Percentiles rank a stretch among this genome's conserved stretches.
phyloP scores from a whole-genome alignment of 2,797 vertebrate species.

The Phataginus tetradactyla region DNA sequence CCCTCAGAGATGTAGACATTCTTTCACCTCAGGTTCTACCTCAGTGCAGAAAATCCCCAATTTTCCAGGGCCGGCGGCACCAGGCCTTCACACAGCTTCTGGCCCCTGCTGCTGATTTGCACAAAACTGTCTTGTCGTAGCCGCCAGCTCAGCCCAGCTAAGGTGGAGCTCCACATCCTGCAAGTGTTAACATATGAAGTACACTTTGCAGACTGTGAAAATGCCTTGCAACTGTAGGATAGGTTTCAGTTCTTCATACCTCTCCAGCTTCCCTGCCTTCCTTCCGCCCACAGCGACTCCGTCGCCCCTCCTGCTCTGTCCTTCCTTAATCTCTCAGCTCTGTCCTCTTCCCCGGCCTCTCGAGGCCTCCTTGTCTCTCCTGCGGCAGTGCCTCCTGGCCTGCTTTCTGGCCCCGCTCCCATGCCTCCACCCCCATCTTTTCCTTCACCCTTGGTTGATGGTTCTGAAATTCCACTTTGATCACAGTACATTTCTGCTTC shows the following conservation, averaged over 20 bases:
- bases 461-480: not conserved
- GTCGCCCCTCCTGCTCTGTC: not conserved
- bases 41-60: not conserved
- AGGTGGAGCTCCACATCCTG: not conserved
- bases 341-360: not conserved
- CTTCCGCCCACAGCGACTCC: not conserved
- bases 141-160: not conserved
- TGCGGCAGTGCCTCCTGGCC: not conserved
- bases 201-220: not conserved
- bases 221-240: not conserved
- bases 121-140: not conserved
- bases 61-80: not conserved
- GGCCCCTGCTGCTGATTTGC: not conserved
- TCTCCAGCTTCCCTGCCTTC: not conserved
- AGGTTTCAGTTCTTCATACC: not conserved
- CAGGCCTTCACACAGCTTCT: not conserved
- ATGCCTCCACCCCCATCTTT: not conserved
- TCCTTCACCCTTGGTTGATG: not conserved
- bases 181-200: not conserved
- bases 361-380: not conserved
- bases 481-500: not conserved
- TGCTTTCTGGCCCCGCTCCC: not conserved
- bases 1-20: not conserved
- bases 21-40: not conserved
- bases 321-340: rapidly evolving